Base-by-base conservation (phyloP, 1,140 invertebrate species). In the Acromyrmex echinatior region DNA sequence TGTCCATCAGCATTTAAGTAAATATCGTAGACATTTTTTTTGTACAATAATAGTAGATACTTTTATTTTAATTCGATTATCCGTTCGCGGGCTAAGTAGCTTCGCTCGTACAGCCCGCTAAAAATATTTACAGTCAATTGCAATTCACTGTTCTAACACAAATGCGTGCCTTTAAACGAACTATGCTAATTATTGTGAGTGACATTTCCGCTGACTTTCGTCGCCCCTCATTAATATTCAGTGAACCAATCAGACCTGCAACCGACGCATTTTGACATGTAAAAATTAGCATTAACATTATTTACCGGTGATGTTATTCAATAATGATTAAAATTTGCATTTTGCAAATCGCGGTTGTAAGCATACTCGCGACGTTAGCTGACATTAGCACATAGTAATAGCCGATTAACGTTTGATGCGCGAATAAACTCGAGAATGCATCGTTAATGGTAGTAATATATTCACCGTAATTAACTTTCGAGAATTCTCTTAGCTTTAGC, bases 211-310 rank as follows among this genome's bases (percentile, higher is more conserved):
- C 25, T 51, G 68, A 84, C 80, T 84, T 84, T 76, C 28, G 71
- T 45, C 35, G 35, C 35, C 10, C 35, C 10, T 51, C 80, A 84
- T 84, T 84, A 76, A 84, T 74, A 84, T 84, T 84, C 56, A 84
- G 25, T 3, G 70, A 25, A 35, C 12, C 18, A 56, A 84, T 62
- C 70, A 14, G 35, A 25, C 0, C 80, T 84, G 80, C 80, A 62
- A 21, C 39, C 25, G 70, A 84, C 80, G 80, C 25, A 31, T 84
- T 84, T 76, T 84, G 70, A 84, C 68, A 84, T 74, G 80, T 84
- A 84, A 84, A 84, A 84, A 84, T 84, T 84, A 63, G 56, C 80
- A 84, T 84, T 84, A 84, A 84, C 80, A 74, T 84, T 84, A 84
- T 84, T 84, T 84, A 84, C 51, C 39, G 18, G 18, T 63, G 60